Evolutionary conservation across 2,797 vertebrate genomes (phyloP).

Genomic region (Danio aesculapii): DNA sequence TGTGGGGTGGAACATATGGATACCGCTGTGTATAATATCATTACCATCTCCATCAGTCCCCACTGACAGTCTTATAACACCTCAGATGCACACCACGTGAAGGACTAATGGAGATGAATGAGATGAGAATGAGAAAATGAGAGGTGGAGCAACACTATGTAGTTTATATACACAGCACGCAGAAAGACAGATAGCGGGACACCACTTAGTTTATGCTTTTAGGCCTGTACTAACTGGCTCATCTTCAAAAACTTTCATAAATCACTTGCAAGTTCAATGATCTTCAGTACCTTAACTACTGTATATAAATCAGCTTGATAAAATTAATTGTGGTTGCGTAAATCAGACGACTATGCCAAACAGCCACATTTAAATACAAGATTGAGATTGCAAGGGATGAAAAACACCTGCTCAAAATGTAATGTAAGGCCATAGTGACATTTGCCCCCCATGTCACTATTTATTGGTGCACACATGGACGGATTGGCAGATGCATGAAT

Average conservation of each 20-base stretch:
- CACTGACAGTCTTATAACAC: slow-evolving; percentile 7
- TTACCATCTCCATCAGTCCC: slow-evolving; percentile 17
- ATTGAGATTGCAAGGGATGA: not conserved
- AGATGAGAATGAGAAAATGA: slow-evolving; percentile 10
- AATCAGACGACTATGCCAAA: no score
- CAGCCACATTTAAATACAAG: no score
- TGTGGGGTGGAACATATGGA: slow-evolving; percentile 42
- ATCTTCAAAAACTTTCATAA: not conserved
- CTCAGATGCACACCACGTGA: slow-evolving; percentile 10
- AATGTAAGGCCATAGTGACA: not conserved
- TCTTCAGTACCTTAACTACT: not conserved
- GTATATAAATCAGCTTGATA: no score
- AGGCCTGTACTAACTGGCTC: not conserved
- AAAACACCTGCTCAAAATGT: not conserved
- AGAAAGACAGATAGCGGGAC: not conserved
- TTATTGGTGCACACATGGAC: not conserved
- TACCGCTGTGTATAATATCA: slow-evolving; percentile 35
- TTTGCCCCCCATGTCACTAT: not conserved
- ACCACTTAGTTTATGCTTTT: not conserved
- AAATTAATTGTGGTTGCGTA: not conserved
- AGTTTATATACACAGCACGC: not conserved
- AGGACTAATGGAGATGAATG: slow-evolving; percentile 34
- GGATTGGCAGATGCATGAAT: not conserved
- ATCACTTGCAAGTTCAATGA: not conserved
- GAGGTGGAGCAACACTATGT: not conserved